phyloP scores from a whole-genome alignment of 2,797 vertebrate species.

The Orientallactaga sibirica region DNA sequence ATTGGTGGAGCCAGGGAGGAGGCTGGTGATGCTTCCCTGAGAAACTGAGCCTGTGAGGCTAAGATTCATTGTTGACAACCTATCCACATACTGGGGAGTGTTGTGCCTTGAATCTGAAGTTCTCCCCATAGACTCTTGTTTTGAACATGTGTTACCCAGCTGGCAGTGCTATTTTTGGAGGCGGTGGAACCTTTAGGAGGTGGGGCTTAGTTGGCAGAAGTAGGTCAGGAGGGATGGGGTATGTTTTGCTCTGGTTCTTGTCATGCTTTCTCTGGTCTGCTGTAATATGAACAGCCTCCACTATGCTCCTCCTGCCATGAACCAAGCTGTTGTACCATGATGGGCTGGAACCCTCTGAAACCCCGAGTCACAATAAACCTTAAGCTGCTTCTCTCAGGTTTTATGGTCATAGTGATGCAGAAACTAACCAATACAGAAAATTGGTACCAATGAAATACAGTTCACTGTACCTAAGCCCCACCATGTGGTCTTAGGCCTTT shows the following conservation, averaged over 20 bases:
- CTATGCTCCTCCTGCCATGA: not conserved
- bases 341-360: too few species aligned
- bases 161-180: not conserved
- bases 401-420: too few species aligned
- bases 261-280: not conserved
- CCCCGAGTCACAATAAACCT: too few species aligned
- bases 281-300: not conserved
- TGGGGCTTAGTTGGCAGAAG: not conserved
- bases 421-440: too few species aligned
- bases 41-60: rapidly evolving
- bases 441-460: too few species aligned
- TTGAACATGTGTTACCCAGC: not conserved
- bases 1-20: rapidly evolving
- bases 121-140: not conserved
- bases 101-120: not conserved
- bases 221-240: not conserved
- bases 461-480: too few species aligned
- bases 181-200: not conserved
- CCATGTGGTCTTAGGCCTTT: too few species aligned
- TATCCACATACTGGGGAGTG: not conserved
- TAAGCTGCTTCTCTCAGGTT: too few species aligned
- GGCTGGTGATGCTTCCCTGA: rapidly evolving
- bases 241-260: too few species aligned
- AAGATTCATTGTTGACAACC: not conserved
- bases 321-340: too few species aligned